Evolutionary conservation across 2,888 invertebrate genomes (phyloP), one percentile per base, ranked within the genome.

Genomic region (Phyllotreta cruciferae): DNA sequence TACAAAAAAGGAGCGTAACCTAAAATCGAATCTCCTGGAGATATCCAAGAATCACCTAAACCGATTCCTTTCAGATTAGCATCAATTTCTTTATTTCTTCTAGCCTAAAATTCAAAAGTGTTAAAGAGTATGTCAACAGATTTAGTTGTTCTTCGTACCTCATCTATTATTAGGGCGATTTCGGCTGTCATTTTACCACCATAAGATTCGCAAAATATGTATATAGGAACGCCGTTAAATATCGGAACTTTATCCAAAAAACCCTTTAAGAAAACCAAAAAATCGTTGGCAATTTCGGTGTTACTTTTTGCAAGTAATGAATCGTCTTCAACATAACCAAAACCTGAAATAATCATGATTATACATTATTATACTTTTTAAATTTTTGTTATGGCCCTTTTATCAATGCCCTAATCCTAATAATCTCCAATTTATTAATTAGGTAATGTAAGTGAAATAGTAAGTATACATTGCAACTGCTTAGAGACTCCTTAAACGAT

Each of bases 131-230:
- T 24, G 1, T 24, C 1, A 24, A 24, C 2, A 24, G 24, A 24
- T 4, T 24, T 24, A 24, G 24, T 4, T 3, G 24, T 24, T 24
- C 24, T 24, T 24, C 53, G 71, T 76, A 87, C 88, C 80, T 85
- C 82, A 62, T 82, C 76, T 78, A 88, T 83, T 57, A 82, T 77
- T 75, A 84, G 78, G 6, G 90, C 93, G 78, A 95, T 94, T 74
- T 93, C 93, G 0, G 91, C 88, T 0, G 92, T 90, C 94, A 95
- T 95, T 83, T 96, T 96, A 0, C 95, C 96, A 11, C 96, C 96
- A 79, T 96, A 96, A 0, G 94, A 94, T 80, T 96, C 94, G 14
- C 90, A 91, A 74, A 93, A 91, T 65, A 96, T 92, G 77, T 94
- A 95, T 38, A 93, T 82, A 0, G 93, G 91, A 0, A 90, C 86